These are phyloP conservation scores for Zapus hudsonius DNA, from an alignment of 2,113 vertebrate genomes.

Conservation along the genomic window DNA sequence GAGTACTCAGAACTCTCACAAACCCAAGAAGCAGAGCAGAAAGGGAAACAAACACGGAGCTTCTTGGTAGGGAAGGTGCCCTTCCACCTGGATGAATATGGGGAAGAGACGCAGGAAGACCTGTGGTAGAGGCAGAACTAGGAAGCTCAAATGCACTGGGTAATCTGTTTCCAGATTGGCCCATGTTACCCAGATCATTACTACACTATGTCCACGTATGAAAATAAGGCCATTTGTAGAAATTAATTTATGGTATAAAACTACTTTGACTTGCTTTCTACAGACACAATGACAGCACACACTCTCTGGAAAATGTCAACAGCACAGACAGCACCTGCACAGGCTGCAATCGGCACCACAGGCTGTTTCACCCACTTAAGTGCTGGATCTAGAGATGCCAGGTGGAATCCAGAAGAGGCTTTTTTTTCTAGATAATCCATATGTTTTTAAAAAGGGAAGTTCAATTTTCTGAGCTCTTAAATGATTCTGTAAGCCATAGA, in stretches of 20 bases:
- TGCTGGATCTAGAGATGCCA: background rate
- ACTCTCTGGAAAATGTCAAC: background rate
- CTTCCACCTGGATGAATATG: background rate
- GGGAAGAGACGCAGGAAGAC: background rate
- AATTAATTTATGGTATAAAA: background rate
- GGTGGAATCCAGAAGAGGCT: background rate
- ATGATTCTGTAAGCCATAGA: background rate
- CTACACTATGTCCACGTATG: background rate
- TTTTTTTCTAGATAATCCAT: conserved; percentile 51
- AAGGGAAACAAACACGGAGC: background rate
- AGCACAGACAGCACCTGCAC: background rate
- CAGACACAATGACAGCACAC: background rate
- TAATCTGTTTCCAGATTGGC: background rate
- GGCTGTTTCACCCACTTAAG: background rate
- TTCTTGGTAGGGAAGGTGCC: background rate
- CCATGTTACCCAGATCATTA: background rate
- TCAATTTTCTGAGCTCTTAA: conserved; percentile 42
- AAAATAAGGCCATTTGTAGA: background rate
- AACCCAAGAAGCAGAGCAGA: background rate
- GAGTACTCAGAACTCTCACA: conserved; percentile 12
- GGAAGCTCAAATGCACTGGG: background rate
- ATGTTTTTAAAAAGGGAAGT: background rate
- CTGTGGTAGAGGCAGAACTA: background rate
- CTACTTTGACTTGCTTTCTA: background rate
- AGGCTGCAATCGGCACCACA: background rate